Evolutionary conservation across 2,113 vertebrate genomes (phyloP).

Genomic region (Hemicordylus capensis): DNA sequence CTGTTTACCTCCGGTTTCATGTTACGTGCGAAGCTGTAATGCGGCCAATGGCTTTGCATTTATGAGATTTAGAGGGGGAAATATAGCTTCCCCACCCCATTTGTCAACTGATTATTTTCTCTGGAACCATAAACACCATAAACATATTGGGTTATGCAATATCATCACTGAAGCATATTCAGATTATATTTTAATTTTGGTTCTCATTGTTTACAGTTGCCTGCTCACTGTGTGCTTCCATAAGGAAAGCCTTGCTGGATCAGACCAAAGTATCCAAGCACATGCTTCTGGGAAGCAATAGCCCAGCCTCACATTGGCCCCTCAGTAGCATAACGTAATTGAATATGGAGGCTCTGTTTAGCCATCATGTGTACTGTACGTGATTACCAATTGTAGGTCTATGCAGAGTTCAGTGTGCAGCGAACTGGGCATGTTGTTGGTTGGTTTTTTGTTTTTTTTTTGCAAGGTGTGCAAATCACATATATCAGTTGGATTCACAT

Average conservation of each 20-base stretch:
- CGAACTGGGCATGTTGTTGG: neutral
- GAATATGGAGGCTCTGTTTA: neutral
- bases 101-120: neutral
- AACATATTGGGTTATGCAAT: neutral
- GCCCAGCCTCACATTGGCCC: too few relatives aligned
- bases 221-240: neutral
- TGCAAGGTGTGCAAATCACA: neutral
- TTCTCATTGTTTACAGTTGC: neutral
- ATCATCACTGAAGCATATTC: neutral
- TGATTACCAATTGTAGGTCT: neutral
- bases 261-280: neutral
- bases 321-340: too few relatives aligned
- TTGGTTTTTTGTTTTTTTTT: neutral
- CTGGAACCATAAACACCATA: neutral
- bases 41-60: too few relatives aligned
- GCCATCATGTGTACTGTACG: neutral
- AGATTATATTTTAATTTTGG: neutral
- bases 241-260: too few relatives aligned
- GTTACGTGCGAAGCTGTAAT: too few relatives aligned
- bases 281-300: too few relatives aligned
- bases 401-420: neutral
- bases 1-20: too few relatives aligned
- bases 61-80: too few relatives aligned
- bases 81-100: too few relatives aligned
- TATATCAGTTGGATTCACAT: neutral